Evolutionary conservation across 1,140 invertebrate genomes (phyloP).

Genomic region (Elysia chlorotica): DNA sequence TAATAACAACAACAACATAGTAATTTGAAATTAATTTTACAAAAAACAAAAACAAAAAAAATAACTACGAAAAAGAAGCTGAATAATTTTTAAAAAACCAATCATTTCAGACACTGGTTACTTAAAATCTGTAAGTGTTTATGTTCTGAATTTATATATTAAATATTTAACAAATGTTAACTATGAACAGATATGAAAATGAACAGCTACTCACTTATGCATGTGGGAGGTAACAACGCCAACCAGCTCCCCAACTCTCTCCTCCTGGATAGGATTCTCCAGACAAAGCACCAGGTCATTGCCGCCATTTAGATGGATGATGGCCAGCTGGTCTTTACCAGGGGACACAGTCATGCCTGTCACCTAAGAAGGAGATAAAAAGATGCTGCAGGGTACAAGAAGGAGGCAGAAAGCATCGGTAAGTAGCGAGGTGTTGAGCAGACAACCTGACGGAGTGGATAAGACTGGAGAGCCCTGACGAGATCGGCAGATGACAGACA

Average conservation of each 20-base stretch:
- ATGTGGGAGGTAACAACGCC: slow-evolving; percentile 71
- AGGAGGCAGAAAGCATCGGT: too few species aligned
- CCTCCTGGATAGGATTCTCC: slow-evolving; percentile 61
- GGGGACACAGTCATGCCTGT: slow-evolving; percentile 82
- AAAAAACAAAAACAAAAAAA: not conserved
- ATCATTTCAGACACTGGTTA: too few species aligned
- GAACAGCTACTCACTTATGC: slow-evolving; percentile 60
- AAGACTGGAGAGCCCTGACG: too few species aligned
- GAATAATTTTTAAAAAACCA: not conserved
- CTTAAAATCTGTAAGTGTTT: too few species aligned
- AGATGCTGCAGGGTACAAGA: too few species aligned
- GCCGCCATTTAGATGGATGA: slow-evolving; percentile 83
- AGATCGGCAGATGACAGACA: too few species aligned
- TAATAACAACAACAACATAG: too few species aligned
- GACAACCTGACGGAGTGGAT: too few species aligned
- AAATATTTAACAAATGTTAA: not conserved
- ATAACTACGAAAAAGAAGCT: not conserved
- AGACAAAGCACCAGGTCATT: slow-evolving; percentile 90
- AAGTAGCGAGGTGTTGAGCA: too few species aligned
- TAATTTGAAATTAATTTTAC: too few species aligned
- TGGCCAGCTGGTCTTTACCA: slow-evolving; percentile 84
- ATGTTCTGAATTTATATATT: too few species aligned
- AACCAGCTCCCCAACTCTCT: slow-evolving; percentile 81
- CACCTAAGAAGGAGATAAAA: slow-evolving; percentile 64
- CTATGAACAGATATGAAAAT: not conserved